These are phyloP conservation scores for Melanchra persicariae DNA, from an alignment of 2,888 invertebrate genomes.

Conservation along the genomic window DNA sequence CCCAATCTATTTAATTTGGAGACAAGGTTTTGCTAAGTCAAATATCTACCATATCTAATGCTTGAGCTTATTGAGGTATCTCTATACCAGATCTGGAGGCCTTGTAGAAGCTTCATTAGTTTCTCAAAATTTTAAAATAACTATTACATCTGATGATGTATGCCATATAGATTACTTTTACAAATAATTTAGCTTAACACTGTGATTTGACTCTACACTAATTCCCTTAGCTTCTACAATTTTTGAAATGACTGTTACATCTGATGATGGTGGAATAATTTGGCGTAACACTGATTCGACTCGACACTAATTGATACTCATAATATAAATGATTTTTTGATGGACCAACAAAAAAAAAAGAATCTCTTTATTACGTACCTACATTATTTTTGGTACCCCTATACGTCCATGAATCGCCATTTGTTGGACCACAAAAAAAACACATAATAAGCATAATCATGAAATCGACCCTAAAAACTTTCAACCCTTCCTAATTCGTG, in stretches of 20 bases:
- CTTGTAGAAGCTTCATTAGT: not conserved
- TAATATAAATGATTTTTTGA: too few relatives aligned
- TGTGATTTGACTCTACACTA: too few relatives aligned
- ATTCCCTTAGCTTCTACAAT: too few relatives aligned
- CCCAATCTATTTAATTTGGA: constrained; percentile 10
- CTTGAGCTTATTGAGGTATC: constrained; percentile 49
- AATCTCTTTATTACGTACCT: not conserved
- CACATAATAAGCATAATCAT: constrained; percentile 57
- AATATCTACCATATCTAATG: constrained; percentile 38
- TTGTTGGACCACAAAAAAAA: constrained; percentile 41
- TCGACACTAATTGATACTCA: too few relatives aligned
- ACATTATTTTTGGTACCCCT: constrained; percentile 18
- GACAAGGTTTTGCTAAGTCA: constrained; percentile 10
- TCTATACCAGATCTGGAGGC: not conserved
- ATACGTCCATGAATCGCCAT: constrained; percentile 37
- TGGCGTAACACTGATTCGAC: too few relatives aligned
- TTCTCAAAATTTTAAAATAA: too few relatives aligned
- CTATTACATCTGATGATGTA: too few relatives aligned
- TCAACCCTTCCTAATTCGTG: constrained; percentile 70
- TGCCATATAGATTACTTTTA: too few relatives aligned
- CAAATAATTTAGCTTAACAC: too few relatives aligned
- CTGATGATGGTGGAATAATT: too few relatives aligned
- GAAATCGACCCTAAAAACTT: constrained; percentile 66
- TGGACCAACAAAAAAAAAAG: too few relatives aligned
- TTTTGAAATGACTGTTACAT: too few relatives aligned